Percentiles rank a stretch among this genome's conserved stretches.
These are phyloP conservation scores for Pelodiscus sinensis DNA, from an alignment of 2,113 vertebrate genomes.

Conservation along the genomic window DNA sequence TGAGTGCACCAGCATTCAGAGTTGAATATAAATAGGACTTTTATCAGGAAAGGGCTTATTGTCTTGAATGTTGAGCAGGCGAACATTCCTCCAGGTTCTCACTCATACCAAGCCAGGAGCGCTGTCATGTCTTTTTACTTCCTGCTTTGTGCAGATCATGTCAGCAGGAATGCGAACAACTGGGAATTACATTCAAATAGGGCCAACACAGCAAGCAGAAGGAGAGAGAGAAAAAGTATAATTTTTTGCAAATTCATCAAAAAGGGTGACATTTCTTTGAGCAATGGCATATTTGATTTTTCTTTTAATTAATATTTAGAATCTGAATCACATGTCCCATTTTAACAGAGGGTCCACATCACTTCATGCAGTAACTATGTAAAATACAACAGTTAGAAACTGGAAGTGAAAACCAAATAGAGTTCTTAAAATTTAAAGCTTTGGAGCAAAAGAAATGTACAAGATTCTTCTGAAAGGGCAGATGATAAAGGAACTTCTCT, in stretches of 20 bases:
- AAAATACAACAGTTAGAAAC: slow-evolving; percentile 7
- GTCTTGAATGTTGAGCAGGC: neutral
- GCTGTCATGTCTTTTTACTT: slow-evolving; percentile 27
- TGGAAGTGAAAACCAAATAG: neutral
- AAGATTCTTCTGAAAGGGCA: neutral
- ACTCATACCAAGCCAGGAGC: slow-evolving; percentile 19
- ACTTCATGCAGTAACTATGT: neutral
- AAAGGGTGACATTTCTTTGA: neutral
- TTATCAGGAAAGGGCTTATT: neutral
- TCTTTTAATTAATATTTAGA: neutral
- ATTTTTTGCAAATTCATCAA: neutral
- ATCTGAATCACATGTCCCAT: neutral
- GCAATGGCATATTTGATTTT: neutral
- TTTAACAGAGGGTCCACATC: neutral
- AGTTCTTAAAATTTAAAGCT: neutral
- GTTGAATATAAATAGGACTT: slow-evolving; percentile 6
- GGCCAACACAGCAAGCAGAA: neutral
- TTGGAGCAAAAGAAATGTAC: fast-evolving
- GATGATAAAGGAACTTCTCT: neutral
- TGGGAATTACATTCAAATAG: neutral
- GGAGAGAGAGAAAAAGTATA: neutral
- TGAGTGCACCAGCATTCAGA: neutral
- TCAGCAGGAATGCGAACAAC: slow-evolving; percentile 46
- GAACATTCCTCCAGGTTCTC: slow-evolving; percentile 17
- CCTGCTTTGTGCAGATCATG: neutral